phyloP scores from a whole-genome alignment of 2,888 invertebrate species.

The Ectropis crepuscularia region DNA sequence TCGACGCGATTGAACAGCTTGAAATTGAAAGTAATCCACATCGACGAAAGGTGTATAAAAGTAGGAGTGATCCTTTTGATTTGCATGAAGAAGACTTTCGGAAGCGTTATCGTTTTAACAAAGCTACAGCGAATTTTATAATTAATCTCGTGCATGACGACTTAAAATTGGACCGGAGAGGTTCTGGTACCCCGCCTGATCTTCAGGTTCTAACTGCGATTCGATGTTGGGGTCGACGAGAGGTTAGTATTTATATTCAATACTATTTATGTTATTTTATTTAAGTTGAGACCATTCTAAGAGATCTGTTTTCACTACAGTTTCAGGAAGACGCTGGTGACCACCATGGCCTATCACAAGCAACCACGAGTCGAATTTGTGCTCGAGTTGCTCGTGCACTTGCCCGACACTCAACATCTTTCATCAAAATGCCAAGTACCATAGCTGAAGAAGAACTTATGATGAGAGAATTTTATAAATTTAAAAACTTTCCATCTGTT shows the following conservation, averaged over 20 bases:
- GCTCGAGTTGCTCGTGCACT: slow-evolving; percentile 4
- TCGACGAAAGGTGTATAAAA: too few species aligned
- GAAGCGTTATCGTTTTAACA: not conserved
- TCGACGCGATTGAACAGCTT: too few species aligned
- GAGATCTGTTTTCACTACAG: not conserved
- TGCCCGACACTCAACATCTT: not conserved
- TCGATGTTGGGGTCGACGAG: slow-evolving; percentile 3
- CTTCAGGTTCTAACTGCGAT: slow-evolving; percentile 2
- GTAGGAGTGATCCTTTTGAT: not conserved
- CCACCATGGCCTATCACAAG: slow-evolving; percentile 3
- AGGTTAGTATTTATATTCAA: not conserved
- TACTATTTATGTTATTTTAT: not conserved
- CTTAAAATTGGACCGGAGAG: slow-evolving; percentile 1
- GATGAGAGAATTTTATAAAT: not conserved
- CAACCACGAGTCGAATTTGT: slow-evolving; percentile 6
- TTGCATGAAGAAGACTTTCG: slow-evolving; percentile 4
- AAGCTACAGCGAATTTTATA: not conserved
- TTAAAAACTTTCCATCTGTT: not conserved
- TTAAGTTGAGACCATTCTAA: not conserved
- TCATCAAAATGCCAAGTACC: not conserved
- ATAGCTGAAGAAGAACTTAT: not conserved
- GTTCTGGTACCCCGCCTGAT: not conserved
- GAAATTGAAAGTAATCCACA: too few species aligned
- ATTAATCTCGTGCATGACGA: slow-evolving; percentile 1
- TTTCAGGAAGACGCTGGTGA: slow-evolving; percentile 7